Evolutionary conservation across 2,888 invertebrate species (phyloP), one percentile per base, ranked within the genome.

Genomic region (Eurytoma adleriae): DNA sequence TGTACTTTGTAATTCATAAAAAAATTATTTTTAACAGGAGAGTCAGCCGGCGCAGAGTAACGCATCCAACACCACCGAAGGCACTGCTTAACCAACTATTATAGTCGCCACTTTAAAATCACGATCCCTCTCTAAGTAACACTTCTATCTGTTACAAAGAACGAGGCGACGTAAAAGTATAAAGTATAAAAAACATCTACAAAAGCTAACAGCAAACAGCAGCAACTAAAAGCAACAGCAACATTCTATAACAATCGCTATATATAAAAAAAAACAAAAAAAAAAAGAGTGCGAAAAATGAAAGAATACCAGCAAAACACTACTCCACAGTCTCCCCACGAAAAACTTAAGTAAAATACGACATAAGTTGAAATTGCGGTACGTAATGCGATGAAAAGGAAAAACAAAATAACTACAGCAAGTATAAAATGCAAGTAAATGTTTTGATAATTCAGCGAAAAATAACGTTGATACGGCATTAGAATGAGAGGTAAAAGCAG

Each of bases 41-140:
- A 92, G 91, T 88, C 93, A 93, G 89, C 91, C 92, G 87, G 93
- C 93, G 91, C 93, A 93, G 90, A 93, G 92, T 71, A 82, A 79
- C 73, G 78, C 76, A 79, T 78, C 82, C 68, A 92, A 92, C 85
- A 92, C 92, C 86, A 92, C 93, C 83, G 93, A 93, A 90, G 93
- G 93, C 92, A 92, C 92, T 90, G 93, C 93, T 91, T 93, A 93
- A 88, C 84, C 85, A 84, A 80, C 83, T 79, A 75, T 70, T 83
- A 73, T 84, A 81, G 83, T 85, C 86, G 86, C 85, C 83, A 84
- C 79, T 67, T 80, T 80, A 81, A 83, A 78, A 80, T 75, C 84
- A 85, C 84, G 85, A 85, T 86, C 84, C 85, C 85, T 86, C 85
- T 85, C 83, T 85, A 87, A 87, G 87, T 87, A 85, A 87, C 83